A percentile compares a stretch with the other conserved stretches of the same genome.
These are phyloP conservation scores for Pituophis catenifer DNA, from an alignment of 2,113 vertebrate genomes.

Conservation along the genomic window DNA sequence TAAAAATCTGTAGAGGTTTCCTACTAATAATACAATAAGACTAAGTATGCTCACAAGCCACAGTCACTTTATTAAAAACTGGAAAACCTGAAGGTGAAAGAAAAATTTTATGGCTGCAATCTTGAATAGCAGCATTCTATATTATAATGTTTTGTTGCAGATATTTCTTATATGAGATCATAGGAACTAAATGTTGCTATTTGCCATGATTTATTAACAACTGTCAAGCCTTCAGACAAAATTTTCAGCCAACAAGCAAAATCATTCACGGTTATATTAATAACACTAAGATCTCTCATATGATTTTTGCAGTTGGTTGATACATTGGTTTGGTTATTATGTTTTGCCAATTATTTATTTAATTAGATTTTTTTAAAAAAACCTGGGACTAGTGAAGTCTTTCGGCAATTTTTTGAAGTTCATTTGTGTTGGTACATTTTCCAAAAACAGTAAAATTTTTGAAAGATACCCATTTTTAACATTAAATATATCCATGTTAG, in stretches of 20 bases:
- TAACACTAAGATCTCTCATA: neutral
- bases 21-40: neutral
- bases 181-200: neutral
- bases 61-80: neutral
- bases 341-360: neutral
- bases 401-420: neutral
- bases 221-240: neutral
- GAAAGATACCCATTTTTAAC: neutral
- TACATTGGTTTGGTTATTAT: neutral
- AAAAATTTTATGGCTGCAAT: neutral
- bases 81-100: neutral
- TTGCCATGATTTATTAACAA: neutral
- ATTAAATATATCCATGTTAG: neutral
- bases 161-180: neutral
- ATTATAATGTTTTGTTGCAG: neutral
- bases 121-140: neutral
- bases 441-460: neutral
- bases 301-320: neutral
- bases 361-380: neutral
- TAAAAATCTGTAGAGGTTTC: neutral
- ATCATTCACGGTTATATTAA: neutral
- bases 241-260: neutral
- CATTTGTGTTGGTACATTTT: neutral
- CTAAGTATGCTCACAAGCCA: neutral
- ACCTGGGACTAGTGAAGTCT: neutral